These are phyloP conservation scores for Platycercus adscitus DNA, from an alignment of 2,113 vertebrate species.

Conservation along the genomic window DNA sequence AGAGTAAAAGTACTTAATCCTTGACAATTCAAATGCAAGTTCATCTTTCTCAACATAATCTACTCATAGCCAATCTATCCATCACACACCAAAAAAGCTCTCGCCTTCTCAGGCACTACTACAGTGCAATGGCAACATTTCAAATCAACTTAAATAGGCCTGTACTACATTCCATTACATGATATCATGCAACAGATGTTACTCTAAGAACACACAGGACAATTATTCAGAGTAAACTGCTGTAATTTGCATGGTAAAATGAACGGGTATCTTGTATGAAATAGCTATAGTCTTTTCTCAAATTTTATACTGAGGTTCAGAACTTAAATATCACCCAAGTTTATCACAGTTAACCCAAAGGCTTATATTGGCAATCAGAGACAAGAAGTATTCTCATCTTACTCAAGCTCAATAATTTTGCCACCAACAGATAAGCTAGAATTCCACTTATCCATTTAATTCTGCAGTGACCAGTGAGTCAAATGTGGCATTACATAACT, in stretches of 20 bases:
- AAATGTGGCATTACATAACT: neutral
- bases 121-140: conserved; percentile 33
- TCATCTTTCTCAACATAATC: neutral
- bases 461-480: neutral
- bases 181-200: conserved; percentile 54
- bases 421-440: neutral
- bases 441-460: neutral
- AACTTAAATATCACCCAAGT: neutral
- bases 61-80: neutral
- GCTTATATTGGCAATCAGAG: neutral
- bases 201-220: conserved; percentile 21
- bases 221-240: conserved; percentile 13
- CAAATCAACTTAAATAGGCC: conserved; percentile 46
- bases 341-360: neutral
- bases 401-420: neutral
- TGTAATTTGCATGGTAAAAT: neutral
- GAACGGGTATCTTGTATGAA: neutral
- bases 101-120: neutral
- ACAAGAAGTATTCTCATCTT: neutral
- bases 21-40: neutral
- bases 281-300: neutral
- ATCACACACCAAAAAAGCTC: conserved; percentile 22
- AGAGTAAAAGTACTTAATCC: neutral
- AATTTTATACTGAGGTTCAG: neutral
- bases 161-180: conserved; percentile 34